phyloP scores from a whole-genome alignment of 1,140 invertebrate genomes.

The Coenobita brevimanus region DNA sequence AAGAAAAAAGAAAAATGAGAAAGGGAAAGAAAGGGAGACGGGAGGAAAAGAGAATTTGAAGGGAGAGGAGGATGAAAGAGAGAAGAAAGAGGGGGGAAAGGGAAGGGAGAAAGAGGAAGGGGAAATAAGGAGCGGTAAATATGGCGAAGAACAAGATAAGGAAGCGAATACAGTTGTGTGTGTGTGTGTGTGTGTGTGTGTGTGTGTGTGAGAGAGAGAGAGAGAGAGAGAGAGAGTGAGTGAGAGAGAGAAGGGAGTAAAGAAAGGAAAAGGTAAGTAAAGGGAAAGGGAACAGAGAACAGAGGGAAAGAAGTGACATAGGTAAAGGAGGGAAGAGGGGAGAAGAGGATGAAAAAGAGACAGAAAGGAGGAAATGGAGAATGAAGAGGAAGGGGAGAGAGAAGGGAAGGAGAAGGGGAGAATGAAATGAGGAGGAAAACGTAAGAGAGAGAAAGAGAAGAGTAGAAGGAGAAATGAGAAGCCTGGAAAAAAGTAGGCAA shows the following conservation, averaged over 20 bases:
- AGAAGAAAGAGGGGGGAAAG: neutral
- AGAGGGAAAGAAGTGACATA: no score
- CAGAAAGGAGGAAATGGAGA: no score
- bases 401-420: neutral
- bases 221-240: neutral
- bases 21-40: neutral
- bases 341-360: no score
- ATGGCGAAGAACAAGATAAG: neutral
- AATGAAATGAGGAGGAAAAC: neutral
- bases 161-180: neutral
- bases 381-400: no score
- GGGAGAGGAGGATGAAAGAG: no score
- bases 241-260: neutral
- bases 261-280: neutral
- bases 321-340: no score
- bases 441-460: neutral
- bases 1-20: neutral
- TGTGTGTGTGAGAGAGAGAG: neutral
- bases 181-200: neutral
- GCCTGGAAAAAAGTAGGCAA: neutral
- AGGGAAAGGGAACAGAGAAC: no score
- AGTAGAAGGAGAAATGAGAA: neutral
- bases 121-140: no score
- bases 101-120: slow-evolving; percentile 2
- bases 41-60: neutral